Percentiles rank a stretch among this genome's conserved stretches.
Conservation (phyloP, 2,797 vertebrate species). For the Eulemur mongoz region DNA sequence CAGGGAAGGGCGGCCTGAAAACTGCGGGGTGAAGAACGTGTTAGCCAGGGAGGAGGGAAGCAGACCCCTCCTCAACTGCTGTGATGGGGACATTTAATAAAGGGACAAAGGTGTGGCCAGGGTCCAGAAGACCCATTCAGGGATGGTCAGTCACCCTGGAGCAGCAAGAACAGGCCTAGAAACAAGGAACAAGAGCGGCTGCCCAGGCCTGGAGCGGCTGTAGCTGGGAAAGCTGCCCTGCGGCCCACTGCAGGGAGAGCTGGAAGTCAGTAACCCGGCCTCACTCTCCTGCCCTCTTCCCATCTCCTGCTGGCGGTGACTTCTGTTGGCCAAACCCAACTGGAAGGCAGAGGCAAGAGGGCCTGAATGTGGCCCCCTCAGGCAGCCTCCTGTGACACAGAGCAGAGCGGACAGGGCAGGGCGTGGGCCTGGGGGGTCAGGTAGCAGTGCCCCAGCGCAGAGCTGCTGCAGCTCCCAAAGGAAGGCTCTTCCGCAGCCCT, state of each 20-base stretch:
- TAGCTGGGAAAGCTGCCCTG: neutral
- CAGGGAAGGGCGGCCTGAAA: neutral
- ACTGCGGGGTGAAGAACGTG: accelerated
- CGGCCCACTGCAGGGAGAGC: neutral
- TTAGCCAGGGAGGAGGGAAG: neutral
- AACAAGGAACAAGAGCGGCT: neutral
- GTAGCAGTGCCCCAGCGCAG: neutral
- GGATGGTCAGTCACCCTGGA: too few relatives aligned
- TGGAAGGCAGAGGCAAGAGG: neutral
- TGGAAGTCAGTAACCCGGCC: neutral
- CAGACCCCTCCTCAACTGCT: neutral
- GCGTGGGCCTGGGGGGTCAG: accelerated
- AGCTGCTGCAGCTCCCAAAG: neutral
- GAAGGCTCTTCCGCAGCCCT: neutral
- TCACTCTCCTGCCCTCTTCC: neutral
- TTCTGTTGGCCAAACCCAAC: neutral
- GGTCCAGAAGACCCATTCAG: neutral
- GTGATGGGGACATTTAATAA: neutral
- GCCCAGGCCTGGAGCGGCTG: neutral
- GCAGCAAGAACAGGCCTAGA: neutral
- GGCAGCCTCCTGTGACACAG: neutral
- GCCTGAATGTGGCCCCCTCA: neutral
- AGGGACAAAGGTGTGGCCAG: too few relatives aligned
- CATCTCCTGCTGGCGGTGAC: neutral
- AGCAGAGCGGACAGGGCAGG: neutral